phyloP scores from a whole-genome alignment of 2,888 invertebrate species.

The Meteorus cinctellus region DNA sequence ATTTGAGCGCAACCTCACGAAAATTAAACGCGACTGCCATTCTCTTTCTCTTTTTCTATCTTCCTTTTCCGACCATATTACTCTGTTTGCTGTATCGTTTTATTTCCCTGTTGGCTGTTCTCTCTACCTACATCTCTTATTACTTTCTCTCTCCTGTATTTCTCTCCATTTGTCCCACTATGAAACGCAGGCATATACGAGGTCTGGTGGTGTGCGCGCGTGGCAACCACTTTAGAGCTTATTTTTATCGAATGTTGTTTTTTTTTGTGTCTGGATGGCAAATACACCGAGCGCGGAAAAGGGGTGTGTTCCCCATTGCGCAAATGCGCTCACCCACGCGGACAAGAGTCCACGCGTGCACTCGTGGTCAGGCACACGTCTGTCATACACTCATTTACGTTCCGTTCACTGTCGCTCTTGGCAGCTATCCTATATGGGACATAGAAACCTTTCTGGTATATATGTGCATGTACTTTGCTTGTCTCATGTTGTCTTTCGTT shows the following conservation, averaged over 20 bases:
- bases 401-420: not conserved
- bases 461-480: not conserved
- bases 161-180: not conserved
- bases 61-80: not conserved
- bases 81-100: not conserved
- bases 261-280: slow-evolving; percentile 59
- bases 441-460: not conserved
- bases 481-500: not conserved
- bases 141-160: not conserved
- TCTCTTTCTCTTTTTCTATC: not conserved
- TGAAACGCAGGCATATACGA: slow-evolving; percentile 11
- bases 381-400: slow-evolving; percentile 4
- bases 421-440: not conserved
- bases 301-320: slow-evolving; percentile 48
- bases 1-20: not conserved
- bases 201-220: slow-evolving; percentile 36
- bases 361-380: slow-evolving; percentile 15
- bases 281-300: slow-evolving; percentile 49
- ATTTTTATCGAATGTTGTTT: slow-evolving; percentile 62
- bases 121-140: not conserved
- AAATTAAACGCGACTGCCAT: slow-evolving; percentile 27
- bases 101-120: not conserved
- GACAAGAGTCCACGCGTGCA: slow-evolving; percentile 25
- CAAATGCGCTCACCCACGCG: slow-evolving; percentile 49
- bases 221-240: slow-evolving; percentile 62